A percentile compares a stretch with the other conserved stretches of the same genome.
Conservation (phyloP, 2,888 invertebrate species). For the Exocentrus adspersus region DNA sequence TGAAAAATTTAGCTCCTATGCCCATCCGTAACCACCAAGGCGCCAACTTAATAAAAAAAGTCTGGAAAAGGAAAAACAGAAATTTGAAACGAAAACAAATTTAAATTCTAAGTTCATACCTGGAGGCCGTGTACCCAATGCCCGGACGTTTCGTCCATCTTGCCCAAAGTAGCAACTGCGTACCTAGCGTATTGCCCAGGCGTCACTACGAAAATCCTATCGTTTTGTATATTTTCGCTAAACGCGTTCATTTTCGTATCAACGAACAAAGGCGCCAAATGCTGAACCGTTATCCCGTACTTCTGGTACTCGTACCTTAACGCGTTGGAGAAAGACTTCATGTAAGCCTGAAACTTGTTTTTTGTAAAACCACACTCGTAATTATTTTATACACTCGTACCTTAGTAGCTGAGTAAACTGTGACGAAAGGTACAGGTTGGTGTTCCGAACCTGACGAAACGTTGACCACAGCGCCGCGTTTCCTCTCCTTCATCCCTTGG, state of each 20-base stretch:
- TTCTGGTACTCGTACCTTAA: slow-evolving; percentile 82
- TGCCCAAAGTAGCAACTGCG: slow-evolving; percentile 83
- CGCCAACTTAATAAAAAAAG: too few species aligned
- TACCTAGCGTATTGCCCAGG: slow-evolving; percentile 77
- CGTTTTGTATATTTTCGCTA: slow-evolving; percentile 76
- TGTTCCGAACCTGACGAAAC: slow-evolving; percentile 90
- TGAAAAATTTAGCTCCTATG: too few species aligned
- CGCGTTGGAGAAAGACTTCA: slow-evolving; percentile 81
- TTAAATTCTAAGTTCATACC: too few species aligned
- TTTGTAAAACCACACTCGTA: too few species aligned
- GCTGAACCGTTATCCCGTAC: slow-evolving; percentile 84
- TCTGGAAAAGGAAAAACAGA: too few species aligned
- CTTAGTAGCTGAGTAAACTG: slow-evolving; percentile 91
- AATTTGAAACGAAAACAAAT: too few species aligned
- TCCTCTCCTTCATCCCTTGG: slow-evolving; percentile 79
- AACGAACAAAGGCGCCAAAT: slow-evolving; percentile 87
- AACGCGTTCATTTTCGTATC: slow-evolving; percentile 92
- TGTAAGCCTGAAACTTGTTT: slow-evolving; percentile 78
- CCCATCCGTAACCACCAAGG: too few species aligned
- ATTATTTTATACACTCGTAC: too few species aligned
- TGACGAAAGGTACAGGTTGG: slow-evolving; percentile 87
- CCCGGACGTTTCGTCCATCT: slow-evolving; percentile 81
- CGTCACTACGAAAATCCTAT: slow-evolving; percentile 74
- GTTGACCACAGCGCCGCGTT: slow-evolving; percentile 87
- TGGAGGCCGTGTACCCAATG: slow-evolving; percentile 93